A percentile compares a stretch with the other conserved stretches of the same genome.
Evolutionary conservation across 2,797 vertebrate genomes (phyloP).

Genomic region (Leptoclinus maculatus): DNA sequence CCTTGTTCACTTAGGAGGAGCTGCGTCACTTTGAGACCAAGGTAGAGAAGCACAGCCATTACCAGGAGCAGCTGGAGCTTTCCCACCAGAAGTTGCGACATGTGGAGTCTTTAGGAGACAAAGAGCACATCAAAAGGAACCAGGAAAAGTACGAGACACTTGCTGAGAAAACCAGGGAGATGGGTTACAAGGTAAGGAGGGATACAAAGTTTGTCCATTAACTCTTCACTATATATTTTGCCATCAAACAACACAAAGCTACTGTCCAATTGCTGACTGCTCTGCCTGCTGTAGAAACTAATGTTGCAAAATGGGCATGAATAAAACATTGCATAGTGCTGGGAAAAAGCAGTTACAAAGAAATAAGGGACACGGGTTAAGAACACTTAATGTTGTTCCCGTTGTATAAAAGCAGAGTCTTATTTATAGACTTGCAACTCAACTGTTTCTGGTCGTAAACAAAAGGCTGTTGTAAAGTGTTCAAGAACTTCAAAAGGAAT

Average conservation of each 20-base stretch:
- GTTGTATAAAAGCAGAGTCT: not conserved
- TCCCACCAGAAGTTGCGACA: slow-evolving; percentile 96
- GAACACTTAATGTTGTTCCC: not conserved
- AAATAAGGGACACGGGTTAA: not conserved
- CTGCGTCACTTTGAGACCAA: slow-evolving; percentile 96
- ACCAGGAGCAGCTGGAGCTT: slow-evolving; percentile 95
- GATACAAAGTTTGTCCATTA: not conserved
- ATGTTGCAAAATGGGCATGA: not conserved
- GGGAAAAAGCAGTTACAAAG: not conserved
- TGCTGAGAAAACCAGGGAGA: slow-evolving; percentile 92
- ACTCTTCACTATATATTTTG: not conserved
- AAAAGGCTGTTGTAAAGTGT: not conserved
- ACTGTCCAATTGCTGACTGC: not conserved
- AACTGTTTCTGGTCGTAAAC: not conserved
- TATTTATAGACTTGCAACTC: not conserved
- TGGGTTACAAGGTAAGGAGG: slow-evolving; percentile 92
- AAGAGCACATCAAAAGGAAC: slow-evolving; percentile 91
- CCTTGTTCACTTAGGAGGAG: slow-evolving; percentile 87
- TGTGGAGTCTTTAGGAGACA: slow-evolving; percentile 88
- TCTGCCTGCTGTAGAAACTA: not conserved
- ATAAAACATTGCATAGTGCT: not conserved
- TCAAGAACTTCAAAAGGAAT: not conserved
- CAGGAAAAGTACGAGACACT: slow-evolving; percentile 90
- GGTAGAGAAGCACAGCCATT: slow-evolving; percentile 97
- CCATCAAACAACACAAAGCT: not conserved